Base-by-base conservation (phyloP, 2,113 vertebrate species). In the Regulus satrapa region DNA sequence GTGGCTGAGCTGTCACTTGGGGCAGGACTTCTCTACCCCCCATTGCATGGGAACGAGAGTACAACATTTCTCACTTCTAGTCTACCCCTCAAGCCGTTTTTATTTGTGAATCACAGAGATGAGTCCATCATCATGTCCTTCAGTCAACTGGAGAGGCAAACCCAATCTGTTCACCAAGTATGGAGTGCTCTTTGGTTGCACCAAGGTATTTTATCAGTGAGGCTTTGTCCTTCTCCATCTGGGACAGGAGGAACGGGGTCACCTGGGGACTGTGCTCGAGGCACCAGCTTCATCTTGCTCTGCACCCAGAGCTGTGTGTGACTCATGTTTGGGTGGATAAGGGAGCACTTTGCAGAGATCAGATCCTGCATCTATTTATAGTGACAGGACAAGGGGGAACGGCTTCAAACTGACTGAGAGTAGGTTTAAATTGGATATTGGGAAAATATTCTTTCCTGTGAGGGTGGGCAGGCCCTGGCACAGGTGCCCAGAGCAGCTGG, bases 1-100 rank as follows among this genome's bases (percentile, higher is more conserved):
- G 25, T 32, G 64, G 12, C 43, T 64, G 61, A 9, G 32, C 59
- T 64, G 34, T 25, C 32, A 0, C 16, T 36, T 76, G 43, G 32
- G 16, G 14, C 48, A 54, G 45, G 20, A 26, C 13, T 77, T 77
- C 8, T 0, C 51, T 48, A 51, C 0, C 24, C 41, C 52, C 45
- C 16, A 0, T 15, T 17, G 40, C 14, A 2, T 10, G 14, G 46
- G 8, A 28, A 14, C 1, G 1, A 40, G 41, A 61, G 32, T 2
- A 5, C 15, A 15, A 5, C 15, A 32, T 40, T 73, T 64, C 41
- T 86, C 63, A 14, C 29, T 66, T 45, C 15, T n/a, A 10, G 49
- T 83, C 61, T 52, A 12, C 51, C 62, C 28, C 48, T 80, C 23
- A 31, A 24, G 59, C 19, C 14, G 0, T 12, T 18, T 62, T 83